Base-by-base conservation (phyloP, 2,113 vertebrate species). In the Spea multiplicata region DNA sequence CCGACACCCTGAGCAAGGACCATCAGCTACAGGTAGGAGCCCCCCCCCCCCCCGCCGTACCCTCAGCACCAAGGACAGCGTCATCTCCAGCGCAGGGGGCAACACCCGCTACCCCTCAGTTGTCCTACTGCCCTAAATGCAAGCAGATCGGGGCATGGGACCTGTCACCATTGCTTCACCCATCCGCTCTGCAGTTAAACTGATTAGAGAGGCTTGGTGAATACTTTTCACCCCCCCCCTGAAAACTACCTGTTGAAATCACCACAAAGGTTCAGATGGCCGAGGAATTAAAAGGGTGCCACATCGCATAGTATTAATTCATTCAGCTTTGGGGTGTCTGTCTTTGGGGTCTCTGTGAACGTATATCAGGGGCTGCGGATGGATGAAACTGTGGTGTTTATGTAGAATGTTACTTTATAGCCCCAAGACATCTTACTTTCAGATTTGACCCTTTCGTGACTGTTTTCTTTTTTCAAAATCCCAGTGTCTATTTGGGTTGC, bases 1-100 rank as follows among this genome's bases (percentile, higher is more conserved):
- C 8, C 69, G 30, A 4, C 10, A 3, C 17, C 14, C 9, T n/a
- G 45, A 49, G 45, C 12, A n/a, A 53, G 49, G 74, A 62, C 48
- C 48, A 14, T 5, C 17, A 61, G 62, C 61, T 45, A 70, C 66
- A 71, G 75, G 75, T 77, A 70, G 55, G 75, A 53, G 48, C 47
- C 7, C 10, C 10, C 64, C 62, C 5, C 13, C 47, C 7, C 10
- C 10, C 64, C 62, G 2, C 13, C 17, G 3, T 53, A 14, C 5
- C 5, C 16, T 4, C 49, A 66, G 62, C 45, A 75, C 62, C 48
- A 50, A 44, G 73, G 48, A 75, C 53, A 67, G 49, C 65, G 5
- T 2, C 65, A 44, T 1, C 44, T 0, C 8, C 17, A 14, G n/a
- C 3, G 1, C 16, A 17, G 14, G 45, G 45, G 45, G 44, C 6